phyloP scores from a whole-genome alignment of 2,888 invertebrate genomes.

The Sisyra terminalis region DNA sequence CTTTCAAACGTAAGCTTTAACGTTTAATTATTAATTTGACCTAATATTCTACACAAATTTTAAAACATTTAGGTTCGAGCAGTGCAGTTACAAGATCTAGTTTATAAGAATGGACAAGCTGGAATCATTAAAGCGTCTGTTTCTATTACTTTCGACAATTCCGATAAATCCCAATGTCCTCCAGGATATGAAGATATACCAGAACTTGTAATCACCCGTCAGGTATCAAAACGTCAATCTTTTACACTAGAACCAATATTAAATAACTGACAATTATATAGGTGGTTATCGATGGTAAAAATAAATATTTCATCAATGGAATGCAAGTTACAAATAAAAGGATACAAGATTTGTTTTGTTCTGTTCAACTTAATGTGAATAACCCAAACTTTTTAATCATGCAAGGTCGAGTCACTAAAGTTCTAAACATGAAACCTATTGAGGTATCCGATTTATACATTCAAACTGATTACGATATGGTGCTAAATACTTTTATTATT shows the following conservation, averaged over 20 bases:
- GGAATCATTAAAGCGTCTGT: conserved; percentile 93
- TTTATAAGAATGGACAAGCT: conserved; percentile 96
- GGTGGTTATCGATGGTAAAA: conserved; percentile 75
- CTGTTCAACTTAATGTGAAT: conserved; percentile 94
- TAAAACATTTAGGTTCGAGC: conserved; percentile 61
- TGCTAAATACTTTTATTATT: no score
- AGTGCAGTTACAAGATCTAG: conserved; percentile 78
- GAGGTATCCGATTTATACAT: conserved; percentile 44
- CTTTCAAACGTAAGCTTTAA: conserved; percentile 61
- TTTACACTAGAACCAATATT: no score
- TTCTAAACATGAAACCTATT: conserved; percentile 94
- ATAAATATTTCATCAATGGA: conserved; percentile 90
- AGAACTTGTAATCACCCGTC: conserved; percentile 85
- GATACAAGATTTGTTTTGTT: conserved; percentile 89
- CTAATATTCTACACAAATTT: background rate
- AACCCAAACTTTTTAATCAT: conserved; percentile 99
- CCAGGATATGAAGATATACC: conserved; percentile 80
- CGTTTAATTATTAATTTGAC: conserved; percentile 4
- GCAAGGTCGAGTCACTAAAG: conserved; percentile 98
- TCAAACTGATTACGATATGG: background rate
- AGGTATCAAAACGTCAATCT: conserved; percentile 27
- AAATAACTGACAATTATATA: no score
- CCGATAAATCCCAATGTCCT: conserved; percentile 63
- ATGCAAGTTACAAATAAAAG: conserved; percentile 76
- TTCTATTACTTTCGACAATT: conserved; percentile 89